These are phyloP conservation scores for Ceratina calcarata DNA, from an alignment of 1,140 invertebrate genomes.

Conservation along the genomic window DNA sequence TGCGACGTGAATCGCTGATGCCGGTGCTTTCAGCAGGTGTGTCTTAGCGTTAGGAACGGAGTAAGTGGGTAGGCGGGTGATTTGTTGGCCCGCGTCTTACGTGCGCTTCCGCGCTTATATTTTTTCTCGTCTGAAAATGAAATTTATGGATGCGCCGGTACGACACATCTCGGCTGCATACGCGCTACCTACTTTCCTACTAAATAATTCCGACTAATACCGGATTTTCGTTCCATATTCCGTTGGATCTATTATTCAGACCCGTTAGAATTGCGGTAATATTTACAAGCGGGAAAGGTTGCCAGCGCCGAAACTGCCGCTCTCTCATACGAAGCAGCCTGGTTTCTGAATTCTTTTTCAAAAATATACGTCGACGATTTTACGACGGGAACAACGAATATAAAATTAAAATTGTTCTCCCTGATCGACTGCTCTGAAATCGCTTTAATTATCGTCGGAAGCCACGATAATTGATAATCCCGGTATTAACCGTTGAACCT, in stretches of 20 bases:
- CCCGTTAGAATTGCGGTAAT: background rate
- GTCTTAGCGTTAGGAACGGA: background rate
- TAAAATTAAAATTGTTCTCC: too few species aligned
- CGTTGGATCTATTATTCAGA: background rate
- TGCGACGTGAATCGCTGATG: background rate
- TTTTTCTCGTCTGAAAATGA: conserved; percentile 9
- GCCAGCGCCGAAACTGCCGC: too few species aligned
- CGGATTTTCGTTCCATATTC: background rate
- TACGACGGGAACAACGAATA: too few species aligned
- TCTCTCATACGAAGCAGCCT: too few species aligned
- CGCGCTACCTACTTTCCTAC: background rate
- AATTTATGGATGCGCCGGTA: conserved; percentile 10
- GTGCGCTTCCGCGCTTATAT: background rate
- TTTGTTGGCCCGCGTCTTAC: conserved; percentile 10
- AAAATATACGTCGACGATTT: too few species aligned
- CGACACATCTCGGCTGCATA: background rate
- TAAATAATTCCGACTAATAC: conserved; percentile 8
- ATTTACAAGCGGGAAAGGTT: background rate
- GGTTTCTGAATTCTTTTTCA: too few species aligned
- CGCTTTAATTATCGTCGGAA: background rate
- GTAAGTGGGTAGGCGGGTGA: background rate
- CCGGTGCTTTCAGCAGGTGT: background rate
- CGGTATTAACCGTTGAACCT: background rate
- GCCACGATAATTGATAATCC: background rate
- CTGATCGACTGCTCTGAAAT: too few species aligned